Conservation (phyloP, 1,140 invertebrate genomes). For the Drosophila busckii region DNA sequence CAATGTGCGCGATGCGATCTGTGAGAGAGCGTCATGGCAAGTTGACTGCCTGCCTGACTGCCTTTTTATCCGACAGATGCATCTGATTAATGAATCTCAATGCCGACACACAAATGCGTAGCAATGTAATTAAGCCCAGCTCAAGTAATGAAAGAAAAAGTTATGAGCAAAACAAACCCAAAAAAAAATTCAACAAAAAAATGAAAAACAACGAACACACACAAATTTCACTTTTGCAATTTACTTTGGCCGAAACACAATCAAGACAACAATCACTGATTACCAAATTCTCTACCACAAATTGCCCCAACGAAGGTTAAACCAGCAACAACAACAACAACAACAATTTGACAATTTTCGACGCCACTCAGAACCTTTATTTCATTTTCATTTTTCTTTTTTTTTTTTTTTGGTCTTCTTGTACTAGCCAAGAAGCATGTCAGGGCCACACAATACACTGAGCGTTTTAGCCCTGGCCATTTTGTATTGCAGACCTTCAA, state of each 20-base stretch:
- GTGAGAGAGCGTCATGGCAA: slow-evolving; percentile 40
- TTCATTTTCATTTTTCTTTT: slow-evolving; percentile 10
- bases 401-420: not conserved
- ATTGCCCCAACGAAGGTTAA: no score
- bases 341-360: no score
- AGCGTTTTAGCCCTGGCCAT: slow-evolving; percentile 31
- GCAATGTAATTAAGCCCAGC: slow-evolving; percentile 61
- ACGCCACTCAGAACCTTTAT: not conserved
- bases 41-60: slow-evolving; percentile 29
- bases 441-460: slow-evolving; percentile 26
- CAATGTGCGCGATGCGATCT: slow-evolving; percentile 19
- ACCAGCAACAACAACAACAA: no score
- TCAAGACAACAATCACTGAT: no score
- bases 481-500: slow-evolving; percentile 33
- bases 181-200: slow-evolving; percentile 37
- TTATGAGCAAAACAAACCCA: no score
- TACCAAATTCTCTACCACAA: no score
- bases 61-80: slow-evolving; percentile 69
- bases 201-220: not conserved
- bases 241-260: no score
- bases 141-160: slow-evolving; percentile 34
- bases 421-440: slow-evolving; percentile 35
- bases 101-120: slow-evolving; percentile 59
- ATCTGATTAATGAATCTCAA: slow-evolving; percentile 74
- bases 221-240: slow-evolving; percentile 70